These are phyloP conservation scores for Miniopterus natalensis DNA, from an alignment of 2,113 vertebrate genomes.

Conservation along the genomic window DNA sequence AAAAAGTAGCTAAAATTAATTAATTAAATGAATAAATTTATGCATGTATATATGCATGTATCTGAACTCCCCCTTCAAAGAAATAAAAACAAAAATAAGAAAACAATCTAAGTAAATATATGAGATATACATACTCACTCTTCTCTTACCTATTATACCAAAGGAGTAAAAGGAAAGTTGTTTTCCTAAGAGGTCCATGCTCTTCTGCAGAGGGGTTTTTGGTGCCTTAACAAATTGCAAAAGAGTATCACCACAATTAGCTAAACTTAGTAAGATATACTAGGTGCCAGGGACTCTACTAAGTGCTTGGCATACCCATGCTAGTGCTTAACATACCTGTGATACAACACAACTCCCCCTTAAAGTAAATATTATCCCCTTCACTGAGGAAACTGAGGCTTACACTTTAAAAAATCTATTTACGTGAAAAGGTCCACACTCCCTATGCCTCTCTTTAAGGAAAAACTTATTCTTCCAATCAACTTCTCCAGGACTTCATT, in stretches of 20 bases:
- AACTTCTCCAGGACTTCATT: not conserved
- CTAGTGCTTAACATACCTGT: not conserved
- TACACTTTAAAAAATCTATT: not conserved
- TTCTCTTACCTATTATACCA: constrained; percentile 95
- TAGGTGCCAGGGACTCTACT: not conserved
- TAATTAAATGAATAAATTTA: not conserved
- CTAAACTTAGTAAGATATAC: not conserved
- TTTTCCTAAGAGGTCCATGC: constrained; percentile 99
- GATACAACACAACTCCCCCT: not conserved
- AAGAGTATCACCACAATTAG: constrained; percentile 54
- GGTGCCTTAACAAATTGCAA: constrained; percentile 91
- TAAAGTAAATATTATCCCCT: not conserved
- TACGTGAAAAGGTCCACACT: not conserved
- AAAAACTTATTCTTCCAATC: not conserved
- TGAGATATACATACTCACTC: constrained; percentile 73
- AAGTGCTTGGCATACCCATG: not conserved
- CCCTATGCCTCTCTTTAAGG: not conserved
- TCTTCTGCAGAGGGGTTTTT: constrained; percentile 98
- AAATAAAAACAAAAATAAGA: not conserved
- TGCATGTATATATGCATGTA: not conserved
- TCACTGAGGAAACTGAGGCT: not conserved
- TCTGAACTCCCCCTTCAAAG: not conserved
- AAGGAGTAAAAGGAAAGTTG: constrained; percentile 99
- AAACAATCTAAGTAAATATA: constrained; percentile 5
- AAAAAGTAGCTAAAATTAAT: not conserved